Evolutionary conservation across 2,113 vertebrate species (phyloP).

Genomic region (Elephantulus edwardii): DNA sequence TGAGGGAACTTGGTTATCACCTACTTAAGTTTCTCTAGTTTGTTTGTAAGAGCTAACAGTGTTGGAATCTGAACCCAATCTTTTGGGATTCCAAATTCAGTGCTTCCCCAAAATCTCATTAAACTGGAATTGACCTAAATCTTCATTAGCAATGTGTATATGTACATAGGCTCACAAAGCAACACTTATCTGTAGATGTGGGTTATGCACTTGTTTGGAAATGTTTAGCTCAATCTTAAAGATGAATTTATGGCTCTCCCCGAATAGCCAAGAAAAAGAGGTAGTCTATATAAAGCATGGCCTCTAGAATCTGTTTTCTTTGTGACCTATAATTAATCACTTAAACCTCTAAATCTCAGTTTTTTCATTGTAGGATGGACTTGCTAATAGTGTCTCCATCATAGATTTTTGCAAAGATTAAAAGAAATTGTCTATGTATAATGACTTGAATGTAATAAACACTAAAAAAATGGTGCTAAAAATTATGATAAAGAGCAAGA

Average conservation of each 20-base stretch:
- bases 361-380: not conserved
- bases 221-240: not conserved
- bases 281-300: too few relatives aligned
- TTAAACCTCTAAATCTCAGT: not conserved
- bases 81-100: constrained; percentile 38
- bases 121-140: not conserved
- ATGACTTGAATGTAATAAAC: not conserved
- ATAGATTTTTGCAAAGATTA: not conserved
- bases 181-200: not conserved
- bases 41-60: not conserved
- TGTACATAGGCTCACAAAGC: not conserved
- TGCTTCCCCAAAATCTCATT: constrained; percentile 37
- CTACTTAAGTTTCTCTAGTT: not conserved
- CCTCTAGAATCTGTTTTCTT: not conserved
- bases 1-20: not conserved
- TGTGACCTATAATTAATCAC: not conserved
- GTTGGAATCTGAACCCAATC: not conserved
- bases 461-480: not conserved
- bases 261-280: not conserved
- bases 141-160: not conserved
- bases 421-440: not conserved
- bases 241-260: not conserved
- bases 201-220: not conserved
- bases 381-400: not conserved
- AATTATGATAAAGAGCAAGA: not conserved